Conservation (phyloP, 2,888 invertebrate species). For the Salticus scenicus region DNA sequence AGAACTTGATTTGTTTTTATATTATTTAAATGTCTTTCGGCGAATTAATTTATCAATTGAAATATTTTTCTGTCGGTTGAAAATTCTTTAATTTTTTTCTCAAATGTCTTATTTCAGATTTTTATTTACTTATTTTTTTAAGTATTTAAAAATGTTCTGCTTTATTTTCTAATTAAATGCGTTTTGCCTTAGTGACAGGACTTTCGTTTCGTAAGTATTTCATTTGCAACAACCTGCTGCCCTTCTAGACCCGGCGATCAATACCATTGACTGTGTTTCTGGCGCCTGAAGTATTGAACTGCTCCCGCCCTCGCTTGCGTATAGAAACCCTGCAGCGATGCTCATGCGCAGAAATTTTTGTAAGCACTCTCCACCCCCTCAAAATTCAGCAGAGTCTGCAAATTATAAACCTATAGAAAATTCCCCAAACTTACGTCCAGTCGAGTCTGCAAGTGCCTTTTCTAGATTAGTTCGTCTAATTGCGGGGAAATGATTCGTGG, state of each 20-base stretch:
- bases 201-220: too few relatives aligned
- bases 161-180: too few relatives aligned
- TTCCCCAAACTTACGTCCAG: constrained; percentile 39
- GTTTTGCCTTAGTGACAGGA: too few relatives aligned
- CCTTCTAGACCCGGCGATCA: constrained; percentile 23
- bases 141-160: too few relatives aligned
- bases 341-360: constrained; percentile 51
- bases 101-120: too few relatives aligned
- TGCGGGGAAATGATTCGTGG: too few relatives aligned
- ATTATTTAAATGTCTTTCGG: too few relatives aligned
- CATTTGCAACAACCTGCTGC: constrained; percentile 13
- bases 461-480: constrained; percentile 31
- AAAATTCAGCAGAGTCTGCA: constrained; percentile 1
- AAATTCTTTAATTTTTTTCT: too few relatives aligned
- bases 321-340: constrained; percentile 42
- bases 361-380: constrained; percentile 15
- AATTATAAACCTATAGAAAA: constrained; percentile 1
- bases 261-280: constrained; percentile 51
- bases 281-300: constrained; percentile 61
- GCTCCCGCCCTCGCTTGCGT: constrained; percentile 30
- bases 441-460: constrained; percentile 58
- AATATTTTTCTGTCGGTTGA: too few relatives aligned
- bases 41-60: too few relatives aligned
- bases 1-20: too few relatives aligned
- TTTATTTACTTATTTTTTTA: too few relatives aligned